phyloP scores from a whole-genome alignment of 2,797 vertebrate genomes.

The Rhinichthys osculus region DNA sequence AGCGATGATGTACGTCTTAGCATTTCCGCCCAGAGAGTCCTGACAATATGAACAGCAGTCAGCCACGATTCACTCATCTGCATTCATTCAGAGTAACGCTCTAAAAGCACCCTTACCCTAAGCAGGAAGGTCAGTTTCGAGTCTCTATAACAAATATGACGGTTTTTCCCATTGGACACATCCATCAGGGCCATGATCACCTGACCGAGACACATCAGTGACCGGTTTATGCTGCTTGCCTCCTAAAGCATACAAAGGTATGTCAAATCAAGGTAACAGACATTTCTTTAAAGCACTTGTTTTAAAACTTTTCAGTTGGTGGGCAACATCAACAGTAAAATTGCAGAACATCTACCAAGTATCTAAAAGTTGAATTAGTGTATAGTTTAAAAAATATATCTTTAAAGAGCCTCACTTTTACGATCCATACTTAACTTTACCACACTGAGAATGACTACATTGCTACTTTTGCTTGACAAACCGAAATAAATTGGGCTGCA shows the following conservation, averaged over 20 bases:
- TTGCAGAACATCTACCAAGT: background rate
- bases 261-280: background rate
- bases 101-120: conserved; percentile 74
- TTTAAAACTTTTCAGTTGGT: background rate
- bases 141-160: conserved; percentile 94
- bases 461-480: background rate
- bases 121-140: conserved; percentile 96
- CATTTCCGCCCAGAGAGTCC: conserved; percentile 98
- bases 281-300: background rate
- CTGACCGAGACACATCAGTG: conserved; percentile 92
- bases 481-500: background rate
- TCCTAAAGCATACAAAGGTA: conserved; percentile 77
- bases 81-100: background rate
- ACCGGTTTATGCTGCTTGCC: conserved; percentile 95
- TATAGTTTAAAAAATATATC: background rate
- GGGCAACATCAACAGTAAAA: background rate
- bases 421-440: background rate
- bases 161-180: conserved; percentile 90
- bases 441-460: background rate
- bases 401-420: background rate
- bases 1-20: conserved; percentile 94
- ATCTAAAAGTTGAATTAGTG: background rate
- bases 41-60: conserved; percentile 60
- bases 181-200: conserved; percentile 96
- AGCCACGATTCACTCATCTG: background rate